Conservation (phyloP, 1,140 invertebrate genomes). For the Drosophila saltans region DNA sequence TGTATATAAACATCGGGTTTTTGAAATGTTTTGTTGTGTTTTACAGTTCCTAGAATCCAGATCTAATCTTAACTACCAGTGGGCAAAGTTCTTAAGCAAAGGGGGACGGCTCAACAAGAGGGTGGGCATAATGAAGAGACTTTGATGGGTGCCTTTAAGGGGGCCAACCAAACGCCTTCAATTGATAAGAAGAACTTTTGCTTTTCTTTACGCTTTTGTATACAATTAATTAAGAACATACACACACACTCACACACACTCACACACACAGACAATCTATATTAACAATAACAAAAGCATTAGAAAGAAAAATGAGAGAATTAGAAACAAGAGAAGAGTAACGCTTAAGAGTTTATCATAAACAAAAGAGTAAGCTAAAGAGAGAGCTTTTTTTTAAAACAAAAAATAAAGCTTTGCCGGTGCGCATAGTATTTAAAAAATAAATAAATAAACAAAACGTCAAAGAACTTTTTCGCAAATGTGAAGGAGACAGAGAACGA, state of each 20-base stretch:
- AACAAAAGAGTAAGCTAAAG: background rate
- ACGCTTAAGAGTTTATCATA: background rate
- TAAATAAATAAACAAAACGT: slow-evolving; percentile 81
- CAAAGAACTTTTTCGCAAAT: slow-evolving; percentile 79
- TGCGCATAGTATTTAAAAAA: slow-evolving; percentile 51
- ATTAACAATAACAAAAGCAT: slow-evolving; percentile 15
- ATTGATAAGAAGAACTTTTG: slow-evolving; percentile 75
- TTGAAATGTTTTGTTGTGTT: slow-evolving; percentile 29
- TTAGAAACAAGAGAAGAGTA: background rate
- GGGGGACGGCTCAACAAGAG: background rate
- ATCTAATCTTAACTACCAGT: slow-evolving; percentile 66
- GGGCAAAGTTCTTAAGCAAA: slow-evolving; percentile 63
- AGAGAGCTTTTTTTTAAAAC: slow-evolving; percentile 27
- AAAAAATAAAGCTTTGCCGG: slow-evolving; percentile 27
- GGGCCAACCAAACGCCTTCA: slow-evolving; percentile 2
- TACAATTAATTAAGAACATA: slow-evolving; percentile 20
- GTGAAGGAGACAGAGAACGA: slow-evolving; percentile 29
- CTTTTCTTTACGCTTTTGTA: slow-evolving; percentile 40
- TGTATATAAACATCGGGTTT: background rate
- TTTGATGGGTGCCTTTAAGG: background rate
- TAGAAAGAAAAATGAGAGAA: background rate
- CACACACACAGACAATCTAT: background rate
- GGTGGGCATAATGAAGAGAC: background rate
- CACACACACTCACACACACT: background rate
- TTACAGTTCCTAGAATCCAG: slow-evolving; percentile 55